Base-by-base conservation (phyloP, 2,888 invertebrate species). In the Cephalotes varians region DNA sequence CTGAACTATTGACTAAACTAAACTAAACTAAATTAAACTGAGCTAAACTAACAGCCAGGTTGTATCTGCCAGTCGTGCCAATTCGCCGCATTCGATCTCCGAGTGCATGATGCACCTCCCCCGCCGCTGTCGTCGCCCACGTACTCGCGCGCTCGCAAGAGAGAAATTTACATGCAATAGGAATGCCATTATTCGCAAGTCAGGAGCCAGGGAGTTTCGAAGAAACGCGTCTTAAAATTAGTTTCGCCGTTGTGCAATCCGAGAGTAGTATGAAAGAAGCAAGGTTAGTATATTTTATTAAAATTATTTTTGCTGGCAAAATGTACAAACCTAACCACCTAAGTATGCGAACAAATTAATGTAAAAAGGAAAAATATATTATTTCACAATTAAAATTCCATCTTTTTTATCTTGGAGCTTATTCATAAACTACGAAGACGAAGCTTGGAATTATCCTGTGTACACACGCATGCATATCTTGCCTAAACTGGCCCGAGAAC, bases 1-100 rank as follows among this genome's bases (percentile, higher is more conserved):
- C 81, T 47, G 18, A 89, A 88, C 91, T 91, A 90, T 90, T 89
- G 91, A 88, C 90, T 88, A 80, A 90, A 89, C 88, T 90, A 91
- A 91, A 79, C 77, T 71, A 91, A 91, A 79, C 77, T 79, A 79
- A 79, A 79, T 79, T 79, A 79, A 79, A 79, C 77, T 72, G 73
- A 79, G 77, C 90, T 89, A 88, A 89, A 91, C 91, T 90, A 88
- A 89, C 80, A 89, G 81, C 84, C 71, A 83, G 83, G 86, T 87
- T 79, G 77, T 67, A 79, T 81, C 34, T 56, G 80, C 65, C 51
- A 81, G 80, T 28, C 31, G 54, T 71, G 40, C 31, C 72, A 56
- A 31, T 56, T 37, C 65, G 37, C 15, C 65, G 40, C 65, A 10
- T 51, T 54, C 44, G 58, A 65, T 44, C 49, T 82, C 72, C 62